Percentiles rank a stretch among this genome's conserved stretches.
phyloP scores from a whole-genome alignment of 2,113 vertebrate genomes.

The Propithecus coquereli region DNA sequence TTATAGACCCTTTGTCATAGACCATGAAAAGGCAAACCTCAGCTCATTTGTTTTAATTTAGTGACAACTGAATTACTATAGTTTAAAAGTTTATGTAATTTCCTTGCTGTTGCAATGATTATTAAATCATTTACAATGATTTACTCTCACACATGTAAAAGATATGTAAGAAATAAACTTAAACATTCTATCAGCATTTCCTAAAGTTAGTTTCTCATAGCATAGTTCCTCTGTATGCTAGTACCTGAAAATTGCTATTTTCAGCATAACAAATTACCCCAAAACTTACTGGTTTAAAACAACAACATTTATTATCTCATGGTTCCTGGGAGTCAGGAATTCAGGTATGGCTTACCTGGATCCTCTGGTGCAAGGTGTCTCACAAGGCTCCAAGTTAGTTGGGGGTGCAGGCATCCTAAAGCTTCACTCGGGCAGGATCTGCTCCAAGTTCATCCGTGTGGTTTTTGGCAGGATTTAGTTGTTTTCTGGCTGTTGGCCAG shows the following conservation, averaged over 20 bases:
- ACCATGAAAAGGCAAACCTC: not conserved
- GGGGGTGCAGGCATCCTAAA: not conserved
- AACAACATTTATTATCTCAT: not conserved
- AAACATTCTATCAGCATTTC: not conserved
- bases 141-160: constrained; percentile 28
- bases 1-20: not conserved
- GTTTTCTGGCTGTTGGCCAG: not conserved
- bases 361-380: not conserved
- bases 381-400: not conserved
- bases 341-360: not conserved
- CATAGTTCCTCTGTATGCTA: not conserved
- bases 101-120: not conserved
- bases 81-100: not conserved
- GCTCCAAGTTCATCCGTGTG: not conserved
- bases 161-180: not conserved
- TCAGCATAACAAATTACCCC: not conserved
- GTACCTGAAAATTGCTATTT: not conserved
- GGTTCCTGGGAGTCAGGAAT: not conserved
- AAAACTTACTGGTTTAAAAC: not conserved
- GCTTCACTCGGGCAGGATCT: not conserved
- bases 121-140: constrained; percentile 14
- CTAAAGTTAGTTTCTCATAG: not conserved
- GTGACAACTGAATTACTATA: not conserved
- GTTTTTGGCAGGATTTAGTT: not conserved
- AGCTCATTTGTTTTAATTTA: constrained; percentile 25